Base-by-base conservation (phyloP, 1,140 invertebrate genomes). In the Bradynema listronoti region DNA sequence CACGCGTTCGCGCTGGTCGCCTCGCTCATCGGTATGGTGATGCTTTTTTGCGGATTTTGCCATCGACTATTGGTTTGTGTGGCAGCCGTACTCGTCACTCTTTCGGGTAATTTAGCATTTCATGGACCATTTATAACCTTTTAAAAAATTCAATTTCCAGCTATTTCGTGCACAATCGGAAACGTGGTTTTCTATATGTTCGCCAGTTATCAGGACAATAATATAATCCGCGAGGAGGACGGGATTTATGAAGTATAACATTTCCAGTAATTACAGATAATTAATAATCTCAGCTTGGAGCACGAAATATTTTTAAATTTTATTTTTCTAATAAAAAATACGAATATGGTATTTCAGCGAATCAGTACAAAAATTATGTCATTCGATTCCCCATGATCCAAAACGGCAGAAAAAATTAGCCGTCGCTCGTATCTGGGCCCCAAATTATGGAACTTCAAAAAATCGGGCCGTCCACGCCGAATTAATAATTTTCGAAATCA, bases 141-240 rank as follows among this genome's bases (percentile, higher is more conserved):
- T 30, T 11, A 9, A n/a, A 4, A 1, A 58, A 68, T 56, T 16
- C 36, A n/a, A n/a, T n/a, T n/a, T 70, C 55, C 56, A 70, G 71
- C 67, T 6, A 7, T 77, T 24, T 45, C 77, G 7, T 39, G 61
- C 1, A 33, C 67, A 1, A 43, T 60, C 36, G 73, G 73, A 1
- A 63, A 63, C 32, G 50, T 58, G 2, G 45, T 77, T 6, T 76
- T 77, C 47, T 76, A 66, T 39, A 60, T 65, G 42, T 76, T 63
- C 39, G 76, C 73, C 5, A 69, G 56, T 42, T 68, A 78, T 53
- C 73, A 76, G 36, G 71, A 76, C 56, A 76, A 78, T 43, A 77
- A 77, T 47, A 63, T 76, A 11, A 68, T 76, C 19, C 70, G 72
- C 57, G 69, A 76, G 53, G 73, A 76, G 36, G 74, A 76, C 24